Evolutionary conservation across 2,797 vertebrate genomes (phyloP), one percentile per base, ranked within the genome.

Genomic region (Enteromius treurensis): DNA sequence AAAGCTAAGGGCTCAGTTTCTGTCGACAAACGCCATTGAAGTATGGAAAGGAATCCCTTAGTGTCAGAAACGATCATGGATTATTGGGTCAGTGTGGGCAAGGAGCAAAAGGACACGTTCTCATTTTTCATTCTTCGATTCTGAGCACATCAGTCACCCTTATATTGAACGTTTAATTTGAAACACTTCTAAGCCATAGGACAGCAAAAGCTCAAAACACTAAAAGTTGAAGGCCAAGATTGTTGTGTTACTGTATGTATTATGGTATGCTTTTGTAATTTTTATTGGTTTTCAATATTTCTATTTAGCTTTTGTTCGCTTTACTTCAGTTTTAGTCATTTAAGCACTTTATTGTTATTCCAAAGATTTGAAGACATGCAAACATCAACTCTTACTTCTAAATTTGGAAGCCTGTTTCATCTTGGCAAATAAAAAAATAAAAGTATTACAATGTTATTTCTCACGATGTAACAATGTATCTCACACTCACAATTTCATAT

Each of bases 11-110:
- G 29, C 71, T 76, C 47, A 67, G 71, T 73, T 76, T 76, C 58
- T 82, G 58, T 65, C n/a, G 17, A 67, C 71, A 82, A 76, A 82
- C 9, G 17, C n/a, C 32, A 67, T 42, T 75, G 60, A 82, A 29
- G 14, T 82, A 40, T 76, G 47, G 47, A 51, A 42, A 68, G 62
- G n/a, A 82, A 68, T 76, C 73, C 81, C 62, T 26, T 58, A 60
- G 49, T 3, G 40, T 78, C 14, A 58, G 49, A 71, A 64, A 71
- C 14, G 13, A 71, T 51, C 45, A 55, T 60, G 77, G 53, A 79
- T 64, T 84, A 73, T 79, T 67, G 82, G 53, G 34, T 55, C 34
- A 26, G 45, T 68, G 21, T 55, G n/a, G 26, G 10, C 45, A 65
- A 42, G n/a, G 55, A n/a, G 34, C 17, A 40, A 58, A 58, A 62